Percentiles rank a stretch among this genome's conserved stretches.
These are phyloP conservation scores for Sebastes nivosus DNA, from an alignment of 2,797 vertebrate genomes.

Conservation along the genomic window DNA sequence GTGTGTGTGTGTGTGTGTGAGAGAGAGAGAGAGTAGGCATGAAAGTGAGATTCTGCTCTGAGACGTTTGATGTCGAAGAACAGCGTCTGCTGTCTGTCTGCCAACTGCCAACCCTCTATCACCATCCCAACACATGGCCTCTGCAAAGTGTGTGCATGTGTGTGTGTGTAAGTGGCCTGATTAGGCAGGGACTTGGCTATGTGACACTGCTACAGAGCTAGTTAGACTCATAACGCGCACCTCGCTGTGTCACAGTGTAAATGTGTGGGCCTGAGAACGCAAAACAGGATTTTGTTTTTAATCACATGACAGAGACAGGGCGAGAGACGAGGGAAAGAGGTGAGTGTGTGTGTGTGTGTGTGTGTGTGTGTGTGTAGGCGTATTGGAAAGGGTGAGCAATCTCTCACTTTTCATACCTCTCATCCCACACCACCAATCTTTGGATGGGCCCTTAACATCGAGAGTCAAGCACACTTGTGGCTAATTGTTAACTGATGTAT, in stretches of 20 bases:
- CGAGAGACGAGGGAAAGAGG: constrained; percentile 40
- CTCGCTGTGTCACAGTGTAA: constrained; percentile 59
- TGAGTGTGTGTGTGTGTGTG: constrained; percentile 7
- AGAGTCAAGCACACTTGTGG: constrained; percentile 79
- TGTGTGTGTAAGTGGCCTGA: constrained; percentile 70
- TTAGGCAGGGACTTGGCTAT: constrained; percentile 68
- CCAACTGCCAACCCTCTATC: constrained; percentile 83
- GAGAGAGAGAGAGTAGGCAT: constrained; percentile 67
- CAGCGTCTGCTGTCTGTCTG: constrained; percentile 83
- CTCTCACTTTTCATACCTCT: constrained; percentile 73
- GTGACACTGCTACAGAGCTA: constrained; percentile 71
- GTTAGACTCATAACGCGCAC: constrained; percentile 64
- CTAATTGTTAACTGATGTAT: constrained; percentile 76
- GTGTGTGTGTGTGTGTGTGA: constrained; percentile 17
- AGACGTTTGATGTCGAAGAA: constrained; percentile 85
- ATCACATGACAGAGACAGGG: constrained; percentile 54
- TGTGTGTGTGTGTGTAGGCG: constrained; percentile 25
- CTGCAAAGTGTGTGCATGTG: constrained; percentile 47
- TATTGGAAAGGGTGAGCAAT: constrained; percentile 71
- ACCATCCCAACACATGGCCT: constrained; percentile 84
- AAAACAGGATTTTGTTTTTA: constrained; percentile 70
- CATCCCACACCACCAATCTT: constrained; percentile 73
- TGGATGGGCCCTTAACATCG: constrained; percentile 77
- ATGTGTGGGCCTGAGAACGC: constrained; percentile 63
- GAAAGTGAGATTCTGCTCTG: constrained; percentile 80